Evolutionary conservation across 2,888 invertebrate species (phyloP).

Genomic region (Tetanocera ferruginea): DNA sequence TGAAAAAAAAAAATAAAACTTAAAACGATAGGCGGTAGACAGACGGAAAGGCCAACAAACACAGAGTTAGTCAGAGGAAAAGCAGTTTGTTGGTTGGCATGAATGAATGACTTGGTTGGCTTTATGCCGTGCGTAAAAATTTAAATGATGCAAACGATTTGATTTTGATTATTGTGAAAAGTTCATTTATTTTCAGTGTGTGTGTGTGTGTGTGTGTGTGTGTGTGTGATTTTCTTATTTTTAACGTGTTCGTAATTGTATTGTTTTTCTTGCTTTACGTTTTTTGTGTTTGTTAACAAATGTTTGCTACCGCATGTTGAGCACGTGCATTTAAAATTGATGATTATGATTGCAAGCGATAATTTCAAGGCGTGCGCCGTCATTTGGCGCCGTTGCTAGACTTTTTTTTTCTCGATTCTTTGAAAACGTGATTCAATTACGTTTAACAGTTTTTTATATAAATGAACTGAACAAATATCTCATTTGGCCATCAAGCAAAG

Average conservation of each 20-base stretch:
- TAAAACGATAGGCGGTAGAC: not conserved
- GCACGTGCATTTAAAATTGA: constrained; percentile 10
- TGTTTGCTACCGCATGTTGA: not conserved
- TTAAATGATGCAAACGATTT: constrained; percentile 1
- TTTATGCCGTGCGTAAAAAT: not conserved
- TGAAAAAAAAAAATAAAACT: not conserved
- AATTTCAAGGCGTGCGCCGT: too few relatives aligned
- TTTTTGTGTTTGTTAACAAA: too few relatives aligned
- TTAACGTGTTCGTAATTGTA: too few relatives aligned
- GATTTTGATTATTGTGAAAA: not conserved
- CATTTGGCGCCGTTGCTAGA: too few relatives aligned
- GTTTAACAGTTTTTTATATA: too few relatives aligned
- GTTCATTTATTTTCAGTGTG: not conserved
- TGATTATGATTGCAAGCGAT: constrained; percentile 5
- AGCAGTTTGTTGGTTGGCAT: not conserved
- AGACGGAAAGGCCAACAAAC: not conserved
- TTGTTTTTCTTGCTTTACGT: too few relatives aligned
- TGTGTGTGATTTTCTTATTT: not conserved
- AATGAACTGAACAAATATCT: too few relatives aligned
- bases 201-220: not conserved
- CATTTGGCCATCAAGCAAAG: too few relatives aligned
- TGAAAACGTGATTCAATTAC: too few relatives aligned
- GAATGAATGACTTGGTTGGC: not conserved
- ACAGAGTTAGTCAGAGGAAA: not conserved
- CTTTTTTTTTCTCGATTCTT: too few relatives aligned